Conservation (phyloP, 2,888 invertebrate species). For the Charanyca ferruginea region DNA sequence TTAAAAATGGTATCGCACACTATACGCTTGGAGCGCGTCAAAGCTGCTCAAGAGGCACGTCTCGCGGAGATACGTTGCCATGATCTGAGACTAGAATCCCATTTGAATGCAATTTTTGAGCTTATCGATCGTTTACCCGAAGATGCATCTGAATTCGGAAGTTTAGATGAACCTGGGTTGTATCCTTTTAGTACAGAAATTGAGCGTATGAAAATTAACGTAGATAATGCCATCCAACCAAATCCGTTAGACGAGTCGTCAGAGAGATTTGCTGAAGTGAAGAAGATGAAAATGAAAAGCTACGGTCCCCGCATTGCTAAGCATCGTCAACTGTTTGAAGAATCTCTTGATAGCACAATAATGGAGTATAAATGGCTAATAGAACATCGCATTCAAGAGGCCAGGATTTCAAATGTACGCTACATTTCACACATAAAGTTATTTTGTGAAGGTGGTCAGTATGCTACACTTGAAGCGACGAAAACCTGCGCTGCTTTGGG, state of each 20-base stretch:
- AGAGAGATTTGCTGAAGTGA: constrained; percentile 75
- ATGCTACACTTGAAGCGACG: constrained; percentile 76
- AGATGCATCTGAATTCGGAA: constrained; percentile 73
- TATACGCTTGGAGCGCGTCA: constrained; percentile 79
- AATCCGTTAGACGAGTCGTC: constrained; percentile 69
- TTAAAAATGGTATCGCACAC: constrained; percentile 80
- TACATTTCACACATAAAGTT: constrained; percentile 77
- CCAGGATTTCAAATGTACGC: constrained; percentile 80
- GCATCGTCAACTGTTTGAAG: constrained; percentile 75
- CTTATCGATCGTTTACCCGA: constrained; percentile 72
- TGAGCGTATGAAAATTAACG: constrained; percentile 68
- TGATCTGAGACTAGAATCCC: constrained; percentile 77
- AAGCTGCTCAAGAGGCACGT: constrained; percentile 74
- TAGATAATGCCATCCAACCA: constrained; percentile 67
- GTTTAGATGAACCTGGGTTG: constrained; percentile 73
- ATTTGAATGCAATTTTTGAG: constrained; percentile 76
- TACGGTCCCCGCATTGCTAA: constrained; percentile 77
- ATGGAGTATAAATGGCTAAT: constrained; percentile 70
- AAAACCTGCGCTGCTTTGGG: constrained; percentile 70
- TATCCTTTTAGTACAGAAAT: constrained; percentile 79
- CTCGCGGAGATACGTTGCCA: constrained; percentile 78
- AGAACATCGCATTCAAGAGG: constrained; percentile 77
- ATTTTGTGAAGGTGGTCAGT: constrained; percentile 79
- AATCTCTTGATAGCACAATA: constrained; percentile 74
- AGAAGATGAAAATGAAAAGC: constrained; percentile 80